Conservation (phyloP, 2,113 vertebrate species). For the Melozone crissalis region DNA sequence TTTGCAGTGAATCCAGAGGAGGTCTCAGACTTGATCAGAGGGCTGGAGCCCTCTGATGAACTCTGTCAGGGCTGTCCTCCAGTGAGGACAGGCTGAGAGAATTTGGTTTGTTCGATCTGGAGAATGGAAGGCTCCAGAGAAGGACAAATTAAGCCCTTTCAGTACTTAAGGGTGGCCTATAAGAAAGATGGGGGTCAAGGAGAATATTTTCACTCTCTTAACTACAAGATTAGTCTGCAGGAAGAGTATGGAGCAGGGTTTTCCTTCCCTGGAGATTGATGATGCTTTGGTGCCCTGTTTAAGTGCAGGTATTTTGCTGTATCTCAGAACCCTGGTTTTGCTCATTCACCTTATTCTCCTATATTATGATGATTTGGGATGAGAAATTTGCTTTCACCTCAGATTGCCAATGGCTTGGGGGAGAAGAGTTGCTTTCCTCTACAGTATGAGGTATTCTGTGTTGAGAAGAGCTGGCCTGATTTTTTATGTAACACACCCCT, state of each 20-base stretch:
- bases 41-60: not conserved
- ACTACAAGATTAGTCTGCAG: not conserved
- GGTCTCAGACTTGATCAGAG: not conserved
- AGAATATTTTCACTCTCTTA: not conserved
- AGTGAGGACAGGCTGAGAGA: not conserved
- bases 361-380: not conserved
- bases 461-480: not conserved
- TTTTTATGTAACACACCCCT: not conserved
- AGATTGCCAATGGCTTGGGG: fast-evolving
- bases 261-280: not conserved
- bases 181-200: not conserved
- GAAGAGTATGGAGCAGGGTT: not conserved
- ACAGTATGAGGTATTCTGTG: not conserved
- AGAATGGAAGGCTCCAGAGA: fast-evolving
- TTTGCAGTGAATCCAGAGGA: not conserved
- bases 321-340: not conserved
- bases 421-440: not conserved
- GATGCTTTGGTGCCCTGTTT: not conserved
- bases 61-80: too few relatives aligned
- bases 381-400: not conserved
- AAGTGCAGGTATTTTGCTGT: not conserved
- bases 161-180: not conserved
- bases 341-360: not conserved
- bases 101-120: not conserved
- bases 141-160: not conserved